Evolutionary conservation across 2,797 vertebrate species (phyloP).

Genomic region (Xenops minutus): DNA sequence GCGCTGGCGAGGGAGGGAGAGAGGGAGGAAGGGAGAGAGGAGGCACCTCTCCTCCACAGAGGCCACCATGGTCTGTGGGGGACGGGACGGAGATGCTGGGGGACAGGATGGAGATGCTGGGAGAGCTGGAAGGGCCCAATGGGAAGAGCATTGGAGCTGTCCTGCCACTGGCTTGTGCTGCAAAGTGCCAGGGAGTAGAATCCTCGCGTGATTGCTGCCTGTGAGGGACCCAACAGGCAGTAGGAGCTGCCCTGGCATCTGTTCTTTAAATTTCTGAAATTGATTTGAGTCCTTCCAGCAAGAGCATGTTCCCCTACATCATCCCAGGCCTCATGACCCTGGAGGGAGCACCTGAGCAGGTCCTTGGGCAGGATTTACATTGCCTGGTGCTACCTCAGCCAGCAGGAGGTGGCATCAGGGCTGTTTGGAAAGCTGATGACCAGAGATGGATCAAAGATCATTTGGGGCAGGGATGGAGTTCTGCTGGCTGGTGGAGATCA

Average conservation of each 20-base stretch:
- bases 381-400: neutral
- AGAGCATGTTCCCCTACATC: accelerated
- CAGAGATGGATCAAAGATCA: neutral
- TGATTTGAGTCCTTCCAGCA: neutral
- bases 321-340: accelerated
- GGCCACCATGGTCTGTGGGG: neutral
- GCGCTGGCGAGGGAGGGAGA: neutral
- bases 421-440: neutral
- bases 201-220: accelerated
- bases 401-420: neutral
- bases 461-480: neutral
- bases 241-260: neutral
- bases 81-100: neutral
- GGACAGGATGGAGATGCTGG: neutral
- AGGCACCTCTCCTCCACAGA: neutral
- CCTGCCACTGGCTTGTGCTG: neutral
- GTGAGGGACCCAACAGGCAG: neutral
- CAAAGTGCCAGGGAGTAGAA: neutral
- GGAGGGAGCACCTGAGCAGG: accelerated
- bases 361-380: neutral
- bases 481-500: neutral
- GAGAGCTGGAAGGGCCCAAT: neutral
- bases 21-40: neutral
- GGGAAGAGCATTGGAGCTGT: neutral
- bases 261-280: neutral